Evolutionary conservation across 2,888 invertebrate genomes (phyloP).

Genomic region (Ophion slaviceki): DNA sequence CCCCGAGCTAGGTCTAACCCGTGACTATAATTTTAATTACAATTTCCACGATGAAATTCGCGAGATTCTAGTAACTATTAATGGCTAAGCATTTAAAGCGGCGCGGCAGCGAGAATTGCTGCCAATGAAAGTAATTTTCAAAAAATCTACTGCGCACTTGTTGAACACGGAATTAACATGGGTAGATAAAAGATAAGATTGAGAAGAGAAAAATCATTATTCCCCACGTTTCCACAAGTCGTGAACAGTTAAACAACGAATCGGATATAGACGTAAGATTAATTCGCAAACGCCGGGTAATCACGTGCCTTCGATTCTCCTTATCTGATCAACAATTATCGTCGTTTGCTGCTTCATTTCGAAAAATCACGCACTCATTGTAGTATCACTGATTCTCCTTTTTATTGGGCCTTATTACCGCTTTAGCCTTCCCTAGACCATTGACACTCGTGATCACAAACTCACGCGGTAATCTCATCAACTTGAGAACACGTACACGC

Average conservation of each 20-base stretch:
- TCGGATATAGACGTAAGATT: not conserved
- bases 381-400: conserved; percentile 7
- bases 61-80: not conserved
- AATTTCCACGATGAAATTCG: not conserved
- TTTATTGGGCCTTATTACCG: not conserved
- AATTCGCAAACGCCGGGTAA: not conserved
- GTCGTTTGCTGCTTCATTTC: not conserved
- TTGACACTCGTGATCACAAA: not conserved
- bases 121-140: not conserved
- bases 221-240: not conserved
- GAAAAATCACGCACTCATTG: not conserved
- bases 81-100: not conserved
- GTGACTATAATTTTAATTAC: not conserved
- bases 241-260: conserved; percentile 8
- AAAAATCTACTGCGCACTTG: conserved; percentile 1
- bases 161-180: conserved; percentile 9
- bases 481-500: no score
- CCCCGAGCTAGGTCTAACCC: no score
- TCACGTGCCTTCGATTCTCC: not conserved
- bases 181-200: conserved; percentile 25
- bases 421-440: not conserved
- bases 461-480: no score
- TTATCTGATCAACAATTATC: conserved; percentile 11
- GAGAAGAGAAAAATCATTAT: not conserved
- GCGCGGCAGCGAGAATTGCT: not conserved